phyloP scores from a whole-genome alignment of 1,140 invertebrate genomes.

The Campodea augens region DNA sequence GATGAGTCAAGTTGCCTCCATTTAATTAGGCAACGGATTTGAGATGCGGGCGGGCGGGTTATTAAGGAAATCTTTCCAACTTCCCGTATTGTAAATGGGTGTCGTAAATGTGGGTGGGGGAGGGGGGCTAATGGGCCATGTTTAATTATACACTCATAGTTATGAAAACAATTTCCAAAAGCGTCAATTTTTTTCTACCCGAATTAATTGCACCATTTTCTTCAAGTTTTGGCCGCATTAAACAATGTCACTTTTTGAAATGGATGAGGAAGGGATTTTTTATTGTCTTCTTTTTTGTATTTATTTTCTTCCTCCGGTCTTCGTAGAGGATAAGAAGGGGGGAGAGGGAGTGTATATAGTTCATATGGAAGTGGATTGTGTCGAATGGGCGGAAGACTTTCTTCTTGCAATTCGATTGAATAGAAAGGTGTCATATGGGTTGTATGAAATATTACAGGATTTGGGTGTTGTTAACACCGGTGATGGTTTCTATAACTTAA shows the following conservation, averaged over 20 bases:
- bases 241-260: background rate
- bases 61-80: constrained; percentile 6
- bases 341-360: too few relatives aligned
- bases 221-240: background rate
- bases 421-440: too few relatives aligned
- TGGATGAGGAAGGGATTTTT: too few relatives aligned
- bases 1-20: constrained; percentile 3
- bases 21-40: constrained; percentile 4
- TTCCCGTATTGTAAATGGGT: constrained; percentile 4
- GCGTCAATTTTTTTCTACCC: background rate
- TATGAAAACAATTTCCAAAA: constrained; percentile 3
- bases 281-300: too few relatives aligned
- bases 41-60: background rate
- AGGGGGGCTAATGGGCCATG: constrained; percentile 1
- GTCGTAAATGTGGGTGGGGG: constrained; percentile 1
- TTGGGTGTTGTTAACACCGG: too few relatives aligned
- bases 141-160: constrained; percentile 6
- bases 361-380: too few relatives aligned
- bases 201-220: background rate
- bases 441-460: too few relatives aligned
- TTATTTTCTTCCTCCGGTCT: too few relatives aligned
- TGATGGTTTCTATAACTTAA: too few relatives aligned
- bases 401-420: too few relatives aligned
- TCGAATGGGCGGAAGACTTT: too few relatives aligned
- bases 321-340: too few relatives aligned